These are phyloP conservation scores for Leptopterna dolabrata DNA, from an alignment of 2,888 invertebrate species.

Conservation along the genomic window DNA sequence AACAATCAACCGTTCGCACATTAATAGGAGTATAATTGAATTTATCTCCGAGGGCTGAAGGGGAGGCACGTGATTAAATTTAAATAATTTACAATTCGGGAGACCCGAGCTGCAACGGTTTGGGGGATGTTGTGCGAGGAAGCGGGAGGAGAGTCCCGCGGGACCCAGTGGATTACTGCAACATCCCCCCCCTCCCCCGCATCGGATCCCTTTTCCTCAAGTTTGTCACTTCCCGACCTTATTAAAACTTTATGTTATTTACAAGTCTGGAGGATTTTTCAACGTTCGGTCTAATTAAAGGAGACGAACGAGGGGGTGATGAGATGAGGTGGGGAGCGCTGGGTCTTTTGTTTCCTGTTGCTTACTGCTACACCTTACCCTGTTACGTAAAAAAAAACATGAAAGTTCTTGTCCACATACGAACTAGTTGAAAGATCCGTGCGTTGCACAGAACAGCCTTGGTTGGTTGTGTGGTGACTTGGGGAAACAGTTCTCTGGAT, in stretches of 20 bases:
- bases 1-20: slow-evolving; percentile 60
- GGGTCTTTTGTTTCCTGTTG: not conserved
- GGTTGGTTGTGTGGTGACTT: too few relatives aligned
- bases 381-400: too few relatives aligned
- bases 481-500: too few relatives aligned
- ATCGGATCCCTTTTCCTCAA: slow-evolving; percentile 4
- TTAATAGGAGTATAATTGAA: slow-evolving; percentile 60
- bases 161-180: slow-evolving; percentile 40
- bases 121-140: slow-evolving; percentile 21
- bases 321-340: not conserved
- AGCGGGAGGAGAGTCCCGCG: slow-evolving; percentile 37
- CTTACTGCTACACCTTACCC: not conserved
- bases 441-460: too few relatives aligned
- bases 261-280: slow-evolving; percentile 50
- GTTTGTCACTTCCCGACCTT: slow-evolving; percentile 54
- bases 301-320: not conserved
- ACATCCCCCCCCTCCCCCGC: not conserved
- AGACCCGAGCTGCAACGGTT: slow-evolving; percentile 44
- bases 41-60: slow-evolving; percentile 52
- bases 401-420: too few relatives aligned
- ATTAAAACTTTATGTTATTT: slow-evolving; percentile 58
- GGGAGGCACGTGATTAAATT: slow-evolving; percentile 59
- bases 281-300: slow-evolving; percentile 51
- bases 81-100: slow-evolving; percentile 59
- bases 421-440: too few relatives aligned